Evolutionary conservation across 2,888 invertebrate species (phyloP), one percentile per base, ranked within the genome.

Genomic region (Galerucella nymphaeae): DNA sequence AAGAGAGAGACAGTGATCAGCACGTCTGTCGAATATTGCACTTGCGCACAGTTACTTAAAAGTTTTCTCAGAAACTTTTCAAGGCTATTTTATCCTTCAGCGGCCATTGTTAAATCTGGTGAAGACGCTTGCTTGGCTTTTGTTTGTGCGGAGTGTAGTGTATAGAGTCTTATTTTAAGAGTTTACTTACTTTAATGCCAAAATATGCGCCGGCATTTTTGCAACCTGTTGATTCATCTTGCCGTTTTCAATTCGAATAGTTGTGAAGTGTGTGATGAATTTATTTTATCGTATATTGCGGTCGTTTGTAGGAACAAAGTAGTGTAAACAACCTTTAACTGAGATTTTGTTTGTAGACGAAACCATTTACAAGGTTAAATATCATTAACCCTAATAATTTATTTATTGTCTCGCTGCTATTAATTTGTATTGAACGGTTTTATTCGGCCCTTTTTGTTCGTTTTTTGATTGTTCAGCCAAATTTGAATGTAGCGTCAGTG

Each of bases 11-110:
- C 38, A 50, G 73, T 66, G 0, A 59, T 59, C 18, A 38, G 50
- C 14, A 70, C 76, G 78, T 71, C 62, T 58, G 80, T 79, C 78
- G 72, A 30, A 42, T 70, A 66, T 67, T 68, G 79, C 78, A 80
- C 81, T 80, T 83, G 84, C 83, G 84, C 83, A 82, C 79, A 82
- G 57, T 79, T 79, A 82, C 82, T 83, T 82, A 78, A 82, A 84
- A 83, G 79, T 83, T 85, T 84, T 86, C 85, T 85, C 79, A 85
- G 85, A 85, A 86, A 83, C 82, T 84, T 84, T 85, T 85, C 85
- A 85, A 86, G 85, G 86, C 83, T 83, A 81, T 81, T 82, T 82
- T 81, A 84, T 85, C 84, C 84, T 85, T 84, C 81, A 84, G 86
- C 85, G 83, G 85, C 85, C 85, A 85, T 85, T 85, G 85, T 84